phyloP scores from a whole-genome alignment of 2,888 invertebrate species.

The Apotomis turbidana region DNA sequence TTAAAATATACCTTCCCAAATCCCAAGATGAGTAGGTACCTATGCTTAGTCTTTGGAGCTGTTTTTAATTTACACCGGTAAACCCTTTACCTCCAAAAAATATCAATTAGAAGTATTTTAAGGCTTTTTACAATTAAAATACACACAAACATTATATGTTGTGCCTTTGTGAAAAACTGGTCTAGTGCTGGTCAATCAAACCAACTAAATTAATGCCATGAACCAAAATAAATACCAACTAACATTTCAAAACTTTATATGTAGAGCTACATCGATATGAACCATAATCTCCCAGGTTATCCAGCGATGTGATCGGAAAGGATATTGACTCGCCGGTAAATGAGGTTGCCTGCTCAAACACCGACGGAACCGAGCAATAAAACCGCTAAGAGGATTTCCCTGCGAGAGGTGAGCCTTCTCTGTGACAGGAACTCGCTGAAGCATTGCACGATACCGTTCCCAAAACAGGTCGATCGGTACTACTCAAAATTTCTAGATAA shows the following conservation, averaged over 20 bases:
- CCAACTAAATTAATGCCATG: too few relatives aligned
- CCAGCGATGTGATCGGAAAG: constrained; percentile 24
- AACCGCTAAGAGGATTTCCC: constrained; percentile 56
- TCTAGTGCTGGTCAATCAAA: too few relatives aligned
- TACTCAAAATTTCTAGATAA: neutral
- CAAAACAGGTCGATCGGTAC: constrained; percentile 17
- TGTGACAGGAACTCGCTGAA: constrained; percentile 42
- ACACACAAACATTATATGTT: too few relatives aligned
- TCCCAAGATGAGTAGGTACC: too few relatives aligned
- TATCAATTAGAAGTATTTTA: too few relatives aligned
- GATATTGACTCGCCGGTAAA: constrained; percentile 38
- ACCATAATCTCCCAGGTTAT: constrained; percentile 5
- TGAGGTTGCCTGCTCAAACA: constrained; percentile 40
- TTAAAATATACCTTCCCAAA: too few relatives aligned
- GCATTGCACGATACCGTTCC: constrained; percentile 39
- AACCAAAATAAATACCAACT: neutral
- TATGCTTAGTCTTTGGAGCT: too few relatives aligned
- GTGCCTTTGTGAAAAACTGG: too few relatives aligned
- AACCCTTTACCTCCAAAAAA: too few relatives aligned
- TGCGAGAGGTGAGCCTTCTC: constrained; percentile 37
- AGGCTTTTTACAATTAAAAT: too few relatives aligned
- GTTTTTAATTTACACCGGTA: too few relatives aligned
- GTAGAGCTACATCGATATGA: neutral
- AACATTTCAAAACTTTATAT: neutral
- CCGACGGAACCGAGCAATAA: constrained; percentile 46